A percentile compares a stretch with the other conserved stretches of the same genome.
phyloP scores from a whole-genome alignment of 2,113 vertebrate genomes.

The Gymnocephalus cernua region DNA sequence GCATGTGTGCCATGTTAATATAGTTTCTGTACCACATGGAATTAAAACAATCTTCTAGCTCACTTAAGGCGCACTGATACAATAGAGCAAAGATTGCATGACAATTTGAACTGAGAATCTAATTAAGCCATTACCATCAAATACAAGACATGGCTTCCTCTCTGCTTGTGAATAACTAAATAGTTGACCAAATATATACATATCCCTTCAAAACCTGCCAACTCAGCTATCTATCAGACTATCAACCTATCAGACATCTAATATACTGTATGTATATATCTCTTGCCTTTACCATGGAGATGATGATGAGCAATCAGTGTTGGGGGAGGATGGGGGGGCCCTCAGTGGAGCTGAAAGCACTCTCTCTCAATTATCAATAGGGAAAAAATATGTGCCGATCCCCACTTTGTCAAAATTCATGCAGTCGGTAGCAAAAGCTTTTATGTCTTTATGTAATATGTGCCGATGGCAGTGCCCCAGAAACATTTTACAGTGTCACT shows the following conservation, averaged over 20 bases:
- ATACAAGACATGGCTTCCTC: constrained; percentile 3
- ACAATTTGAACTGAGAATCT: background rate
- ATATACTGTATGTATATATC: constrained; percentile 6
- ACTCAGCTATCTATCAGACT: constrained; percentile 20
- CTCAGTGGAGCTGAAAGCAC: constrained; percentile 50
- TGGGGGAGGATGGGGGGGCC: background rate
- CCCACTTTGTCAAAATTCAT: constrained; percentile 60
- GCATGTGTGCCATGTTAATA: constrained; percentile 5
- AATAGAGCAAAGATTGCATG: constrained; percentile 5
- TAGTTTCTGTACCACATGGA: constrained; percentile 1
- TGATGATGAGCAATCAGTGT: constrained; percentile 10
- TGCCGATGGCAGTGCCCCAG: constrained; percentile 42
- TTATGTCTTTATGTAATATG: constrained; percentile 69
- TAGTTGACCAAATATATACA: constrained; percentile 2
- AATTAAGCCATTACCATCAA: constrained; percentile 6
- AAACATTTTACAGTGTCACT: constrained; percentile 38
- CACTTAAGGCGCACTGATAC: constrained; percentile 2
- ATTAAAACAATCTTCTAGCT: background rate
- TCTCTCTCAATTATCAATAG: constrained; percentile 57
- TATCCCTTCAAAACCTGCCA: constrained; percentile 30
- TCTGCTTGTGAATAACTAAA: background rate
- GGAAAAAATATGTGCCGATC: constrained; percentile 49
- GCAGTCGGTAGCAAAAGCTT: constrained; percentile 57
- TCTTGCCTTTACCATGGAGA: constrained; percentile 12
- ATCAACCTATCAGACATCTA: constrained; percentile 35